Conservation (phyloP, 2,888 invertebrate species). For the Lordiphosa fenestrarum region DNA sequence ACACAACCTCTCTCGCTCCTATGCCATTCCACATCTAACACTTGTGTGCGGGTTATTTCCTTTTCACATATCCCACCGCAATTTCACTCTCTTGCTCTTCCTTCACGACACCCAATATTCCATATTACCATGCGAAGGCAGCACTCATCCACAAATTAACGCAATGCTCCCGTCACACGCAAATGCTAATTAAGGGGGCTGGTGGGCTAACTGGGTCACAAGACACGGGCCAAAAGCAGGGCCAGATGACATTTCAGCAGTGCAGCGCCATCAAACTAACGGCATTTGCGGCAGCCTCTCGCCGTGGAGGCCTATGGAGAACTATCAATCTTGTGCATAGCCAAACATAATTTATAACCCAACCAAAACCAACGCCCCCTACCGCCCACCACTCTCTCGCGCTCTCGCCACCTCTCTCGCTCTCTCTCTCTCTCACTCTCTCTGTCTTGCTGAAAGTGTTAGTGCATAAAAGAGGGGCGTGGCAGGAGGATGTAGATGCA, state of each 20-base stretch:
- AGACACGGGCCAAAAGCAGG: slow-evolving; percentile 27
- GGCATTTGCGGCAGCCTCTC: slow-evolving; percentile 36
- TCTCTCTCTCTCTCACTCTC: slow-evolving; percentile 10
- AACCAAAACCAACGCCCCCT: slow-evolving; percentile 21
- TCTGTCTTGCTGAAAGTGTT: slow-evolving; percentile 21
- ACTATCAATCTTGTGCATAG: slow-evolving; percentile 67
- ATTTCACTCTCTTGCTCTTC: slow-evolving; percentile 9
- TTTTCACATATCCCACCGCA: slow-evolving; percentile 6
- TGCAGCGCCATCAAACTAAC: slow-evolving; percentile 34
- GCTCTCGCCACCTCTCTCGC: slow-evolving; percentile 5
- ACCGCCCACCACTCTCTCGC: slow-evolving; percentile 18
- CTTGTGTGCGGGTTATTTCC: slow-evolving; percentile 21
- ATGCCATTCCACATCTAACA: too few relatives aligned
- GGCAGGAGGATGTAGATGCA: slow-evolving; percentile 30
- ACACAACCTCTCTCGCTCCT: too few relatives aligned
- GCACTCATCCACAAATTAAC: slow-evolving; percentile 38
- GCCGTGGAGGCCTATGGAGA: slow-evolving; percentile 36
- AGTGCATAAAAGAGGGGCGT: slow-evolving; percentile 36
- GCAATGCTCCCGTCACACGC: slow-evolving; percentile 18
- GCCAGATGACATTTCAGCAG: slow-evolving; percentile 20
- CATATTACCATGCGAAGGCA: too few relatives aligned
- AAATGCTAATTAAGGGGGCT: slow-evolving; percentile 64
- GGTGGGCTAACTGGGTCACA: slow-evolving; percentile 58
- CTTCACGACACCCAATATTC: too few relatives aligned
- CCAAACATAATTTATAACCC: slow-evolving; percentile 71